Evolutionary conservation across 2,888 invertebrate genomes (phyloP), one percentile per base, ranked within the genome.

Genomic region (Hipparchia semele): DNA sequence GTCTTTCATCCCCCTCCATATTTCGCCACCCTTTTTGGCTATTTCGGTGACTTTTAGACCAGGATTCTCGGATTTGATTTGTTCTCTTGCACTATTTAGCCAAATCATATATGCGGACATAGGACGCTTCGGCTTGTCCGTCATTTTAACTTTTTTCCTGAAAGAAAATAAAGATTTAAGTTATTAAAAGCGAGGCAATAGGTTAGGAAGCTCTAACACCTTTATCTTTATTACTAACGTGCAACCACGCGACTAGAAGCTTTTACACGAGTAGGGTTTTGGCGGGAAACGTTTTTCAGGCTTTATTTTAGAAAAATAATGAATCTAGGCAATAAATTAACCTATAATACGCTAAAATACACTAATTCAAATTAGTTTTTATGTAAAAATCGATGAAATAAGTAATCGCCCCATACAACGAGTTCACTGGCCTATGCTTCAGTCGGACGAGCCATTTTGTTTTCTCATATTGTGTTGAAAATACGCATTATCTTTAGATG

Each of bases 31-130:
- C 85, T 98, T 98, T 92, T 98, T 99, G 60, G 98, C 97, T 75
- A 99, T 96, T 84, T 99, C 99, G 8, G 98, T 98, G 46, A 99
- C 96, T 84, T 96, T 96, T 77, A 98, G 96, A 76, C 98, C 98
- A 49, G 99, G 99, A 94, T 98, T 96, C 68, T 98, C 98, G 54
- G 96, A 94, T 90, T 99, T 99, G 79, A 99, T 98, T 79, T 95
- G 94, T 82, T 98, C 98, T 80, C 99, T 95, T 75, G 95, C 96
- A 80, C 97, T 98, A 88, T 98, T 98, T 79, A 99, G 94, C 98
- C 99, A 99, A 79, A 99, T 88, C 97, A 99, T 98, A 88, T 98
- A 99, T 2, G 98, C 99, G 67, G 98, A 97, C 85, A 96, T 95
- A 58, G 99, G 97, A 85, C 99, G 96, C 92, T 99, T 99, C 66